Conservation (phyloP, 2,888 invertebrate genomes). For the Chrysomela aeneicollis region DNA sequence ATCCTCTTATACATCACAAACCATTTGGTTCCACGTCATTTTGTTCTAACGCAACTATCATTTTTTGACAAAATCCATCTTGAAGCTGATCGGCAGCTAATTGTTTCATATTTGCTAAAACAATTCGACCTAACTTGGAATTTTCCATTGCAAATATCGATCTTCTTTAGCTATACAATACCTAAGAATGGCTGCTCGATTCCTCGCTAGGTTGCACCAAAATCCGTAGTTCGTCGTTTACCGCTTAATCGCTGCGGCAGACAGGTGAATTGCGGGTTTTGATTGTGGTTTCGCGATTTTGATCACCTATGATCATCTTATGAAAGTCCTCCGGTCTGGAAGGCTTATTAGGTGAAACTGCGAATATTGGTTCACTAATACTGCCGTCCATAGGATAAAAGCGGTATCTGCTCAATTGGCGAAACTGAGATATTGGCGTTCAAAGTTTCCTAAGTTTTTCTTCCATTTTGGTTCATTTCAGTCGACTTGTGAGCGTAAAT, state of each 20-base stretch:
- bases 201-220: no score
- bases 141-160: neutral
- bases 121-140: neutral
- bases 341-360: no score
- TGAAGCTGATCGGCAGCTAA: neutral
- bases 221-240: no score
- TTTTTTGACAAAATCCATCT: neutral
- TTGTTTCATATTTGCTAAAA: neutral
- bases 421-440: slow-evolving; percentile 9
- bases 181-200: no score
- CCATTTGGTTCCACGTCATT: neutral
- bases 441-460: slow-evolving; percentile 2
- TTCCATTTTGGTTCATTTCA: neutral
- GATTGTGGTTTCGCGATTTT: no score
- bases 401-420: slow-evolving; percentile 8
- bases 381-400: slow-evolving; percentile 12
- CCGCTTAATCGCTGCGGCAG: no score
- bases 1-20: slow-evolving; percentile 10
- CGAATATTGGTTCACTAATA: no score
- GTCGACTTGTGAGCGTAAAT: neutral
- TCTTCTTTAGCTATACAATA: no score
- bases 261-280: no score
- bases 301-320: no score
- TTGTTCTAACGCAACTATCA: neutral
- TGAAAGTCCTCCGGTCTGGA: no score